Conservation (phyloP, 2,888 invertebrate species). For the Phragmatobia fuliginosa region DNA sequence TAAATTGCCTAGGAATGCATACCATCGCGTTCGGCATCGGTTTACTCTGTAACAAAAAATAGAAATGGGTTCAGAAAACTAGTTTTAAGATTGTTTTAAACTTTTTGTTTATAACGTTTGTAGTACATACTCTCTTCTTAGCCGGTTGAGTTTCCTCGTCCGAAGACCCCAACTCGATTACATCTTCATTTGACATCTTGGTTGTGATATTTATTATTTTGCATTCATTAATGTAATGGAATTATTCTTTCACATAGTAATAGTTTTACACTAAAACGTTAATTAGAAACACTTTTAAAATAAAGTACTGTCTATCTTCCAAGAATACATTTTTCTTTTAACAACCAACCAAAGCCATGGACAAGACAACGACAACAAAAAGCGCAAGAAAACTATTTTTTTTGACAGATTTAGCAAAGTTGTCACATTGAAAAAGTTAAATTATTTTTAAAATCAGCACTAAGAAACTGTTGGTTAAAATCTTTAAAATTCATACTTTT, state of each 20-base stretch:
- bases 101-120: not conserved
- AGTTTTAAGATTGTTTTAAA: not conserved
- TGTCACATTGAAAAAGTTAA: not conserved
- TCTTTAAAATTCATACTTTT: not conserved
- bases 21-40: slow-evolving; percentile 76
- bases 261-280: not conserved
- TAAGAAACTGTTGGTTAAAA: not conserved
- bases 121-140: slow-evolving; percentile 70
- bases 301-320: not conserved
- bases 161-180: slow-evolving; percentile 81
- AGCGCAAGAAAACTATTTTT: not conserved
- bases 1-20: slow-evolving; percentile 70
- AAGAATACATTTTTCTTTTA: not conserved
- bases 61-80: not conserved
- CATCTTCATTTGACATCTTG: slow-evolving; percentile 77
- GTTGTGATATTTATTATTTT: slow-evolving; percentile 15
- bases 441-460: not conserved
- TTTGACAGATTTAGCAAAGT: not conserved
- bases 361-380: slow-evolving; percentile 19
- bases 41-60: slow-evolving; percentile 67
- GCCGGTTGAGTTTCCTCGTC: slow-evolving; percentile 78
- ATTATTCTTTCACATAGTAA: slow-evolving; percentile 7
- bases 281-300: not conserved
- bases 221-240: not conserved
- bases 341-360: slow-evolving; percentile 4